Conservation (phyloP, 2,113 vertebrate genomes). For the Lethenteron camtschaticum region DNA sequence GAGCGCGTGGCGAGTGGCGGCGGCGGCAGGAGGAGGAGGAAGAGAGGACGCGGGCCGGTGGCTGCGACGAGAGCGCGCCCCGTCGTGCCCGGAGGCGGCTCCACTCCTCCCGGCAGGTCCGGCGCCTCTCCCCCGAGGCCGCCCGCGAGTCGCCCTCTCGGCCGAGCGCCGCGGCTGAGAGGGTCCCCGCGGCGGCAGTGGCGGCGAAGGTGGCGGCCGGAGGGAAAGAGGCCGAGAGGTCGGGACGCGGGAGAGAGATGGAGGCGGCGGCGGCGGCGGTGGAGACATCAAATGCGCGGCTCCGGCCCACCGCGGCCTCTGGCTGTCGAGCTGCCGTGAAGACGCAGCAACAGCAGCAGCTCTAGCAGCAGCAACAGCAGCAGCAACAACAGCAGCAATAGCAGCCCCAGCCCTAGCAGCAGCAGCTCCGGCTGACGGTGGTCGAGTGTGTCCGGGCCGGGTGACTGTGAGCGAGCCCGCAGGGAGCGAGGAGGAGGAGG, state of each 20-base stretch:
- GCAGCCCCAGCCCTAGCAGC: too few relatives aligned
- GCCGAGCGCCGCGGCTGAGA: conserved; percentile 13
- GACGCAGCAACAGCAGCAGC: neutral
- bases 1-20: neutral
- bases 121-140: conserved; percentile 7
- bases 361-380: neutral
- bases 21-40: conserved; percentile 4
- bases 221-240: too few relatives aligned
- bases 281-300: too few relatives aligned
- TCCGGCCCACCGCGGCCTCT: neutral
- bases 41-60: conserved; percentile 9
- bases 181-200: conserved; percentile 9
- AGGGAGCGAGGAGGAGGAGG: neutral
- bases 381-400: neutral
- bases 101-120: conserved; percentile 8
- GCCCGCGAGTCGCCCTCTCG: conserved; percentile 8
- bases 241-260: neutral
- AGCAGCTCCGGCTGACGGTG: too few relatives aligned
- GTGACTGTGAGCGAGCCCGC: too few relatives aligned
- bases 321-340: conserved; percentile 7
- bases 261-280: too few relatives aligned
- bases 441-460: too few relatives aligned
- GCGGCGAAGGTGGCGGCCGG: conserved; percentile 7
- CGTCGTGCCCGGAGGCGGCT: conserved; percentile 16
- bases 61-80: conserved; percentile 13